phyloP scores from a whole-genome alignment of 1,140 invertebrate species.

The Diploscapter pachys region DNA sequence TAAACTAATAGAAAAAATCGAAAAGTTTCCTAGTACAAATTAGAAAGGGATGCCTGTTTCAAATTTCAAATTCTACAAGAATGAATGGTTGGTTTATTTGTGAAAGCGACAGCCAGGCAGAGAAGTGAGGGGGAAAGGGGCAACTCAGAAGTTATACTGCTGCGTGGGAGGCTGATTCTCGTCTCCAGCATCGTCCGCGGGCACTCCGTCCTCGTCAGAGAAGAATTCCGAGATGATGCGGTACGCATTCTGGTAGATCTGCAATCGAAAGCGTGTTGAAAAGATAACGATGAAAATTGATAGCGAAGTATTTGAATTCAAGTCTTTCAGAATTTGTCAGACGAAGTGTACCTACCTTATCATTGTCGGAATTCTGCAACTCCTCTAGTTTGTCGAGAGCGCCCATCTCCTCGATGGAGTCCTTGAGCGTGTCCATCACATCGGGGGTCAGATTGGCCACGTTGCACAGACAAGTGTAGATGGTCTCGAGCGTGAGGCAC shows the following conservation, averaged over 20 bases:
- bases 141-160: constrained; percentile 10
- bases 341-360: constrained; percentile 11
- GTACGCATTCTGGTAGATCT: constrained; percentile 23
- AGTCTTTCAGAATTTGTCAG: not conserved
- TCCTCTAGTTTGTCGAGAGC: constrained; percentile 68
- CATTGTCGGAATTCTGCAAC: constrained; percentile 25
- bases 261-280: not conserved
- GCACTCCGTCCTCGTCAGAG: constrained; percentile 10
- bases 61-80: too few relatives aligned
- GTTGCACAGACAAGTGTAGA: constrained; percentile 11
- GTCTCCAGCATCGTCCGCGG: not conserved
- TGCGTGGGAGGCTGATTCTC: not conserved
- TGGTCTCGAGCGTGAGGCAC: constrained; percentile 1
- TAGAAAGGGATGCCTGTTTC: too few relatives aligned
- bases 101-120: too few relatives aligned
- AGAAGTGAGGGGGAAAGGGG: not conserved
- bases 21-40: too few relatives aligned
- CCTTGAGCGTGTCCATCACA: constrained; percentile 73
- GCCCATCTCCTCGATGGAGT: constrained; percentile 83
- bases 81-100: too few relatives aligned
- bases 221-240: constrained; percentile 24
- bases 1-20: too few relatives aligned
- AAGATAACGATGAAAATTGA: not conserved
- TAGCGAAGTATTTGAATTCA: not conserved
- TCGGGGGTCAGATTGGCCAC: constrained; percentile 15